A percentile compares a stretch with the other conserved stretches of the same genome.
phyloP scores from a whole-genome alignment of 2,888 invertebrate species.

The Entomobrya proxima region DNA sequence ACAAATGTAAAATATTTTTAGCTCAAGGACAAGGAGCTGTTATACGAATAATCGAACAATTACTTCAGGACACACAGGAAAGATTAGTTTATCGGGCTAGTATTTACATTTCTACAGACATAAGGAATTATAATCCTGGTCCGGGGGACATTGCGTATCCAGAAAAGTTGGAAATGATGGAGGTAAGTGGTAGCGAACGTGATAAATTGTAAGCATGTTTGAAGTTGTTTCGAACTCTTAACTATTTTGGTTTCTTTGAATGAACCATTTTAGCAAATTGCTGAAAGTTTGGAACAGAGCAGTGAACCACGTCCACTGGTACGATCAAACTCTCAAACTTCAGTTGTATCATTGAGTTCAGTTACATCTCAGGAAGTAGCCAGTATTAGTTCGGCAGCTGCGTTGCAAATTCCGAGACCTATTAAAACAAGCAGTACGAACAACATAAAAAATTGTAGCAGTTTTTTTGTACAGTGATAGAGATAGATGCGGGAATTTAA shows the following conservation, averaged over 20 bases:
- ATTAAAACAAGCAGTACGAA: conserved; percentile 79
- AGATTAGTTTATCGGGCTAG: conserved; percentile 96
- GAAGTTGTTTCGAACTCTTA: neutral
- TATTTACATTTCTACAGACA: conserved; percentile 94
- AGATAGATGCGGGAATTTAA: neutral
- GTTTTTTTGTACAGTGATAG: conserved; percentile 4
- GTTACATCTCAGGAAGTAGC: conserved; percentile 85
- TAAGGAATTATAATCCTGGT: conserved; percentile 91
- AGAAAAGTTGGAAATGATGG: conserved; percentile 98
- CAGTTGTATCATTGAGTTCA: conserved; percentile 83
- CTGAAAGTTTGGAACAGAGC: conserved; percentile 75
- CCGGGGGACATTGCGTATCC: conserved; percentile 98
- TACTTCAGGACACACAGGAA: conserved; percentile 96
- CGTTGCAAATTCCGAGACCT: conserved; percentile 77
- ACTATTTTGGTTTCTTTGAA: neutral
- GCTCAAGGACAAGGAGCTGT: conserved; percentile 86
- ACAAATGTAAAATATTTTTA: conserved; percentile 74
- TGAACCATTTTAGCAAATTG: conserved; percentile 74
- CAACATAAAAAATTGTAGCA: conserved; percentile 16
- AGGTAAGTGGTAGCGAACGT: conserved; percentile 79
- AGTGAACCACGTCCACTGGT: conserved; percentile 76
- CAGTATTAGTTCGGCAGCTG: conserved; percentile 79
- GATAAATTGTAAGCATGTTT: neutral
- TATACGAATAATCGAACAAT: conserved; percentile 86
- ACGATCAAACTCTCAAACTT: conserved; percentile 83